Evolutionary conservation across 2,113 vertebrate species (phyloP).

Genomic region (Psettodes erumei): DNA sequence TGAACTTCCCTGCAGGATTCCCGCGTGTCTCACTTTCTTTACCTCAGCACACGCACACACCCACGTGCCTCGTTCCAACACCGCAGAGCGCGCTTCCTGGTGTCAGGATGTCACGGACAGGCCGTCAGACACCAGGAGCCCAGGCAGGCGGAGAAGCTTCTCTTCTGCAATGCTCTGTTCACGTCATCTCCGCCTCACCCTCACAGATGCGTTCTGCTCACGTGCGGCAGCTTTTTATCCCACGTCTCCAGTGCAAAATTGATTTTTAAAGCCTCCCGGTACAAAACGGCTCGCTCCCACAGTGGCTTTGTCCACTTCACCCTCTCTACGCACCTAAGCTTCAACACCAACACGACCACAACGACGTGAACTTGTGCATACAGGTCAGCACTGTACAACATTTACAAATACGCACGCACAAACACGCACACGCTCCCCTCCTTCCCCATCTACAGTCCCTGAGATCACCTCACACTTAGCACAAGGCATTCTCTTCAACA

Average conservation of each 20-base stretch:
- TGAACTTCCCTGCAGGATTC: conserved; percentile 9
- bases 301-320: conserved; percentile 56
- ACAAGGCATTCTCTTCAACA: conserved; percentile 67
- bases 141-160: not conserved
- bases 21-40: conserved; percentile 19
- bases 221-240: conserved; percentile 37
- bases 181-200: not conserved
- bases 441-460: conserved; percentile 73
- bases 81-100: conserved; percentile 21
- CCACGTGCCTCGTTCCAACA: conserved; percentile 15
- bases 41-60: conserved; percentile 39
- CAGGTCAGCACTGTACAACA: conserved; percentile 53
- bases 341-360: conserved; percentile 12
- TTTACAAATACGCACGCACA: conserved; percentile 32
- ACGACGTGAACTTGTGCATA: conserved; percentile 46
- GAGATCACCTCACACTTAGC: conserved; percentile 79
- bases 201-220: conserved; percentile 16
- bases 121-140: not conserved
- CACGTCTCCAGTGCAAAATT: conserved; percentile 66
- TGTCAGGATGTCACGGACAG: conserved; percentile 8
- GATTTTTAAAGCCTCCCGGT: conserved; percentile 62
- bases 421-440: not conserved
- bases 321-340: conserved; percentile 16
- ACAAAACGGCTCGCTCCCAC: conserved; percentile 25
- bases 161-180: not conserved